Conservation (phyloP, 2,888 invertebrate species). For the Spodoptera exigua region DNA sequence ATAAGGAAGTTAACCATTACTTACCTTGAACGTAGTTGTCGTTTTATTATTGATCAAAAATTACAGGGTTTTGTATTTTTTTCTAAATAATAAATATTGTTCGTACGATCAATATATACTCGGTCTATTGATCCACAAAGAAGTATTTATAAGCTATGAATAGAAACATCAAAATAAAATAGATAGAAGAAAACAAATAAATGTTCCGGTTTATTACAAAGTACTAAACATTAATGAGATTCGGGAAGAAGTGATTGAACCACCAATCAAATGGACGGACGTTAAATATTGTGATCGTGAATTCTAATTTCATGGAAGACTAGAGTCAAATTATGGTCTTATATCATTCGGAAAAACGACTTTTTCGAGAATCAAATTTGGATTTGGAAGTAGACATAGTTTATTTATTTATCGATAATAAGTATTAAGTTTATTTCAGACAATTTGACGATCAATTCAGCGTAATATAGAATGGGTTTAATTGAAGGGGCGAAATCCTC, state of each 20-base stretch:
- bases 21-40: too few relatives aligned
- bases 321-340: constrained; percentile 52
- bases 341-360: constrained; percentile 22
- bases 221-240: constrained; percentile 64
- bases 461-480: too few relatives aligned
- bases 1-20: too few relatives aligned
- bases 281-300: constrained; percentile 64
- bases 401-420: background rate
- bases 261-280: constrained; percentile 60
- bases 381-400: constrained; percentile 5
- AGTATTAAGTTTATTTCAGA: too few relatives aligned
- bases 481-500: too few relatives aligned
- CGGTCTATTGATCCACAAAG: background rate
- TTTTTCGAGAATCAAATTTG: constrained; percentile 3
- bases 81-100: too few relatives aligned
- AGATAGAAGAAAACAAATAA: constrained; percentile 35
- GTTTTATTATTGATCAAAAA: too few relatives aligned
- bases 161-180: constrained; percentile 18
- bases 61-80: too few relatives aligned
- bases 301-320: constrained; percentile 71
- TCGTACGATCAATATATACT: too few relatives aligned
- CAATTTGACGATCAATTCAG: too few relatives aligned
- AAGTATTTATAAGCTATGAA: constrained; percentile 17
- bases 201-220: constrained; percentile 52
- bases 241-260: constrained; percentile 59